Percentiles rank a stretch among this genome's conserved stretches.
phyloP scores from a whole-genome alignment of 2,797 vertebrate genomes.

The Potorous gilbertii region DNA sequence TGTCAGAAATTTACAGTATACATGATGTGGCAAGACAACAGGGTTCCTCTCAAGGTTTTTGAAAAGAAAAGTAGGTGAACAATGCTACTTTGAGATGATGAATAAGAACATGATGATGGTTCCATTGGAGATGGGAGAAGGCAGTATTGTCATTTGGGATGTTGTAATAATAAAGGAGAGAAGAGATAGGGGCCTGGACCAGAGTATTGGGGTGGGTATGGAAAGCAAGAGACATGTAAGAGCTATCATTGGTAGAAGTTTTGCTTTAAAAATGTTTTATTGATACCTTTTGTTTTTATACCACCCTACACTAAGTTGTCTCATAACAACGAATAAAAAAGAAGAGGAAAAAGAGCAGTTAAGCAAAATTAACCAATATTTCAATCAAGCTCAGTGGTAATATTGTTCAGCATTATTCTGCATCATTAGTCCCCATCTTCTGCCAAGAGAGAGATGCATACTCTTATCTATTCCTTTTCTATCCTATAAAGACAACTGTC shows the following conservation, averaged over 20 bases:
- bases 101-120: neutral
- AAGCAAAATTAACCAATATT: neutral
- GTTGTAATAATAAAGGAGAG: too few relatives aligned
- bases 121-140: neutral
- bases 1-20: neutral
- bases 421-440: neutral
- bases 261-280: neutral
- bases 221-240: neutral
- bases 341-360: neutral
- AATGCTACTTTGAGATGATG: neutral
- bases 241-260: neutral
- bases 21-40: neutral
- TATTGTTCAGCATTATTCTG: neutral
- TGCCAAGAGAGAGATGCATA: neutral
- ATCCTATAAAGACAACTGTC: neutral
- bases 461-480: neutral
- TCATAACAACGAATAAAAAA: neutral
- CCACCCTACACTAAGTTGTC: neutral
- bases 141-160: neutral
- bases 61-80: neutral
- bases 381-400: neutral
- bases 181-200: neutral
- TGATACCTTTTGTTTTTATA: neutral
- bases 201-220: neutral
- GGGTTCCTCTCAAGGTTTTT: neutral